Evolutionary conservation across 2,113 vertebrate genomes (phyloP).

Genomic region (Hippopotamus amphibius): DNA sequence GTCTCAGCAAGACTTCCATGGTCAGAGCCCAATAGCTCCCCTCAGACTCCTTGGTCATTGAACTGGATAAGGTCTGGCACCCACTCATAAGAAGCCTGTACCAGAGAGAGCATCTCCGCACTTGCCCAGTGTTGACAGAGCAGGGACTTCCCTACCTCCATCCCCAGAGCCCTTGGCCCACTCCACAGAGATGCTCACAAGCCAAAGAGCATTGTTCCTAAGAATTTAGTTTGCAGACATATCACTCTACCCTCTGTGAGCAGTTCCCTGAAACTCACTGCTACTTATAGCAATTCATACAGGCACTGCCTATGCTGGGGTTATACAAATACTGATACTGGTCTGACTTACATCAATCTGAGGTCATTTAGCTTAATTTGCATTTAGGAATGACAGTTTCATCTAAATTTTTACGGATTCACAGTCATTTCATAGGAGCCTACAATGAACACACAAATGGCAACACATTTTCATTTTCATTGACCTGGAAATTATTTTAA

Average conservation of each 20-base stretch:
- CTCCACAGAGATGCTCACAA: background rate
- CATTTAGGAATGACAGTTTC: background rate
- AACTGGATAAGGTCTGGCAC: background rate
- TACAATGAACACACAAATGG: background rate
- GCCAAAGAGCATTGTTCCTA: background rate
- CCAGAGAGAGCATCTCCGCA: background rate
- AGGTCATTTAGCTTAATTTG: background rate
- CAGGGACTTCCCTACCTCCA: background rate
- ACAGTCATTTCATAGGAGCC: background rate
- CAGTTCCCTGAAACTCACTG: background rate
- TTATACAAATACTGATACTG: background rate
- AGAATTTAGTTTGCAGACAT: background rate
- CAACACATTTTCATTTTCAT: background rate
- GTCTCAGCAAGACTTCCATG: background rate
- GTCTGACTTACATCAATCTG: background rate
- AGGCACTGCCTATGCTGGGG: background rate
- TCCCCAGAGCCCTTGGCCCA: background rate
- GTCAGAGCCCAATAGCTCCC: too few relatives aligned
- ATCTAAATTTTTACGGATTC: background rate
- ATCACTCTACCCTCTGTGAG: background rate
- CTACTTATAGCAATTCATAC: background rate
- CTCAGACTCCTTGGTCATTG: background rate
- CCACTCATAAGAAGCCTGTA: background rate
- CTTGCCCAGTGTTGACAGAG: background rate
- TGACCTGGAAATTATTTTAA: conserved; percentile 28